These are phyloP conservation scores for Chrysaora quinquecirrha DNA, from an alignment of 30 jellyfish, hydroid and myxozoan genomes.

Conservation along the genomic window DNA sequence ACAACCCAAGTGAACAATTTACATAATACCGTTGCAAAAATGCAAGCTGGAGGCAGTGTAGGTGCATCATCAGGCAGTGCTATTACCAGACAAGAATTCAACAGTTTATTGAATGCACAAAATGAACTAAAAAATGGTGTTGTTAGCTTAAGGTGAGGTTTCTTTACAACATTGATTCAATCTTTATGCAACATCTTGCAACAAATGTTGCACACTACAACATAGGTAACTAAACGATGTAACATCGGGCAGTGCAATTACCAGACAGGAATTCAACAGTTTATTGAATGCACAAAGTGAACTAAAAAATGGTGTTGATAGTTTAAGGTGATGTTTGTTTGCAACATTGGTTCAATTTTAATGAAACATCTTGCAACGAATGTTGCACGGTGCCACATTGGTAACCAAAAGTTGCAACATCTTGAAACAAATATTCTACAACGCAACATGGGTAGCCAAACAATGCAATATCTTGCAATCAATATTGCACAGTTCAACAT, in stretches of 20 bases:
- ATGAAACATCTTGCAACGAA: background rate
- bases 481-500: too few species aligned
- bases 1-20: constrained; percentile 87
- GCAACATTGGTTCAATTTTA: background rate
- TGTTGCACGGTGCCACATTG: background rate
- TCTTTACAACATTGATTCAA: background rate
- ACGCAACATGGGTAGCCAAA: too few species aligned
- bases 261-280: constrained; percentile 87
- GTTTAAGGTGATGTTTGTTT: constrained; percentile 35
- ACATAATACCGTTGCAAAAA: constrained; percentile 74
- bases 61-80: constrained; percentile 78
- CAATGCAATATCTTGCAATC: too few species aligned
- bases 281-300: constrained; percentile 73
- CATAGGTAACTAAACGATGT: too few species aligned
- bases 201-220: too few species aligned
- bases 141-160: constrained; percentile 54
- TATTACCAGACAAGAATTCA: constrained; percentile 83
- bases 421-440: too few species aligned
- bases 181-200: too few species aligned
- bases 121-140: constrained; percentile 62
- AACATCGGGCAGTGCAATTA: constrained; percentile 65
- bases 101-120: constrained; percentile 67
- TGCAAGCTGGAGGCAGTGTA: constrained; percentile 77
- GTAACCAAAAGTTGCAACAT: background rate
- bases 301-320: constrained; percentile 38